A percentile compares a stretch with the other conserved stretches of the same genome.
Conservation (phyloP, 2,888 invertebrate species). For the Lycia hirtaria region DNA sequence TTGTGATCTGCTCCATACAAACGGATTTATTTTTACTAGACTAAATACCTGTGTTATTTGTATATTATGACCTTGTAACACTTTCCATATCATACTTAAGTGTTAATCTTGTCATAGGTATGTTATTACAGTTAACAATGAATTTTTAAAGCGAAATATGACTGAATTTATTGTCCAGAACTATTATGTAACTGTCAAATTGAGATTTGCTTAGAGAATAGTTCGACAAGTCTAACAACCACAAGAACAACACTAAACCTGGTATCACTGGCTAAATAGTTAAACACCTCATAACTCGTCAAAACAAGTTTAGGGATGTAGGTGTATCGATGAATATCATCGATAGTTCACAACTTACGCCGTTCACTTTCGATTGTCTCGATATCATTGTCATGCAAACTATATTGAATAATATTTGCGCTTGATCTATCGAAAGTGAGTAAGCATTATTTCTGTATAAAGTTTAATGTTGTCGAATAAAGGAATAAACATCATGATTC, state of each 20-base stretch:
- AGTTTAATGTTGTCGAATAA: not conserved
- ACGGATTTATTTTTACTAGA: too few species aligned
- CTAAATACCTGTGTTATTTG: too few species aligned
- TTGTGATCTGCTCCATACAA: too few species aligned
- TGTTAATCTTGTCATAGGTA: too few species aligned
- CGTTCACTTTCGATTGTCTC: constrained; percentile 54
- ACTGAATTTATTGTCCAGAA: too few species aligned
- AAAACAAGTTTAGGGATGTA: constrained; percentile 53
- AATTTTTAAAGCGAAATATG: too few species aligned
- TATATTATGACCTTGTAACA: too few species aligned
- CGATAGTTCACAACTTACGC: constrained; percentile 51
- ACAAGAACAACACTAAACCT: not conserved
- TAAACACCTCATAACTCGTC: constrained; percentile 49
- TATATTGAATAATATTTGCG: constrained; percentile 46
- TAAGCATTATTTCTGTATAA: constrained; percentile 10
- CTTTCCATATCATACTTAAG: too few species aligned
- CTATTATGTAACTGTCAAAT: too few species aligned
- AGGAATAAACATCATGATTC: not conserved
- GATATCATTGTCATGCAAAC: constrained; percentile 52
- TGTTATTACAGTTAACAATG: too few species aligned
- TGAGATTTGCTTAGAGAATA: too few species aligned
- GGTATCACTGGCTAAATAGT: constrained; percentile 17
- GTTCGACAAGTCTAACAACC: too few species aligned
- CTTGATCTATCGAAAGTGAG: constrained; percentile 28
- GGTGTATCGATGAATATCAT: constrained; percentile 58